Evolutionary conservation across 2,797 vertebrate species (phyloP), one percentile per base, ranked within the genome.

Genomic region (Neostethus bicornis): DNA sequence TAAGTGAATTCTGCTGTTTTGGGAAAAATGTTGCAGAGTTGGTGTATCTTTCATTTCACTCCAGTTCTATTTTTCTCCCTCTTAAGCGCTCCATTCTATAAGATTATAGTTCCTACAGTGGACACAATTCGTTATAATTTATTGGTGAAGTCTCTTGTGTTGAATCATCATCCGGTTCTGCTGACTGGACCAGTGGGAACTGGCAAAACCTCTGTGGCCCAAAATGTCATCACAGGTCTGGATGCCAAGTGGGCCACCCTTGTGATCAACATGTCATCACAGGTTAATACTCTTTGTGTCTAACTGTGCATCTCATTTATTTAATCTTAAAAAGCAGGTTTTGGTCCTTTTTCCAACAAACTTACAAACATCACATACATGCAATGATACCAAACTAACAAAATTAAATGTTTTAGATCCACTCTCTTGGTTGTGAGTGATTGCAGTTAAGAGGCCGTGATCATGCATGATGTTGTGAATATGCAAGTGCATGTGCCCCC

Each of bases 191-290:
- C 93, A 0, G 94, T 95, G 64, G 95, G 95, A 3, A 95, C 93
- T 0, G 95, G 95, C 9, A 97, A 97, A 87, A 96, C 95, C 5
- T 95, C 93, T 5, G 90, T 95, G 6, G 93, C 92, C 7, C 93
- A 96, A 75, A 91, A 81, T 0, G 88, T 95, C 16, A 84, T 96
- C 46, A 93, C 93, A 77, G 82, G 77, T 21, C 70, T 96, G 57
- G 91, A 94, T 46, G 45, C 78, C 16, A 91, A 91, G 57, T 97
- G 95, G 94, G 70, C 90, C 0, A 61, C 86, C 24, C 90, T 96
- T 24, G 90, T 89, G 0, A 64, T 96, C 90, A 96, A 96, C 90
- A 94, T 96, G 94, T 96, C 94, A 2, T 93, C 94, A 4, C 94
- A 96, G 93, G 95, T 95, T 54, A 14, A 79, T 57, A 26, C 4